Base-by-base conservation (phyloP, 2,113 vertebrate genomes). In the Neofelis nebulosa region DNA sequence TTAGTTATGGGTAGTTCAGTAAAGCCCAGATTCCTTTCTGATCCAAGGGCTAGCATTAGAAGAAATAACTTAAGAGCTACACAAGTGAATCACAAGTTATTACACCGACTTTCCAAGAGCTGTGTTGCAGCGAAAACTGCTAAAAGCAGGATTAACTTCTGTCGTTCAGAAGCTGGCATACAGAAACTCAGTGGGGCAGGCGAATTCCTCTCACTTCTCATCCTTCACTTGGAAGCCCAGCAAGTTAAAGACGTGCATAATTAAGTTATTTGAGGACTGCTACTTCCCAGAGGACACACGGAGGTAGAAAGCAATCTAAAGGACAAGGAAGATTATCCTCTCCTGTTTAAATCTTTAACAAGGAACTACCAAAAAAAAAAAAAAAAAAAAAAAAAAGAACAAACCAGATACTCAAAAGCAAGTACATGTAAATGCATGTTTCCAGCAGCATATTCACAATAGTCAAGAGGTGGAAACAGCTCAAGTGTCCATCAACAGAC, bases 311-410 rank as follows among this genome's bases (percentile, higher is more conserved):
- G 3, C 7, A 38, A 48, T 31, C 50, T 4, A 55, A 80, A 93
- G 87, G 65, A 91, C 61, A 61, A 95, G 52, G 66, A 90, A 85
- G 85, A 88, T 68, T 52, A 80, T 2, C 69, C 23, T 73, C 38
- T 95, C 6, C 52, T 90, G 33, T 88, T 78, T 76, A 89, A 78
- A 93, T 36, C 31, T 95, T 89, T 65, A 66, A 91, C 52, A 94
- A 85, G 55, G 68, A 68, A 31, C 57, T 82, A 80, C 74, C 31
- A 50, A 61, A 95, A 89, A 8, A 61, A 61, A 61, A 7, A 61
- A 61, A 45, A 45, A 45, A 7, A 7, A 55, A 18, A 55, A 16
- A 15, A 57, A 57, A 19, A 21, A 7, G 68, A 95, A 57, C 27
- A 76, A 74, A 89, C 50, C 1, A 86, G 63, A 55, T 19, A 82